Evolutionary conservation across 2,888 invertebrate species (phyloP), one percentile per base, ranked within the genome.

Genomic region (Odontothrips loti): DNA sequence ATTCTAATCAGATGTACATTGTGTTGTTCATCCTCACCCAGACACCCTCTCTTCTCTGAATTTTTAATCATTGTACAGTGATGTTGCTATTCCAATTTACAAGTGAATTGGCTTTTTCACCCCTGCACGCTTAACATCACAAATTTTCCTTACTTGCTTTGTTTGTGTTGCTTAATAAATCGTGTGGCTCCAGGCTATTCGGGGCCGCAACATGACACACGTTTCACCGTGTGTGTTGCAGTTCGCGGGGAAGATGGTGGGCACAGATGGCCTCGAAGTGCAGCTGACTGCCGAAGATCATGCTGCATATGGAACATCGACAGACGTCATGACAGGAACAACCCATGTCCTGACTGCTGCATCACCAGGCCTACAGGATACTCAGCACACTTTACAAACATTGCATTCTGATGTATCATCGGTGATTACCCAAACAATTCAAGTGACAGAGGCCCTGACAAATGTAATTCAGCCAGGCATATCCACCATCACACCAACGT

Each of bases 161-260:
- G 23, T 75, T 27, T 23, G 9, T 27, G 10, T 75, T 75, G 27
- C 58, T 27, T 27, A 75, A 27, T 12, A 27, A 27, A 27, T 27
- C 27, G 23, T 75, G 27, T 75, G 68, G 27, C 27, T 75, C 8
- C 68, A 75, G 68, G 68, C 27, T 4, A 23, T 12, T 11, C 68
- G 68, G 27, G 68, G 68, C 68, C 68, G 68, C 68, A 75, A 27
- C 68, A 75, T 75, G 68, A 27, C 68, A 23, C 68, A 75, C 68
- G 68, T 27, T 8, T 27, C 68, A 58, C 58, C 58, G 68, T 27
- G 27, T 23, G 68, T 75, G 23, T 75, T 75, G 68, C 68, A 75
- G 68, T 75, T 75, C 12, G 68, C 68, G n/a, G 68, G 68, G 23
- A 75, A 75, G 68, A 75, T 75, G 68, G 27, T 27, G 27, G 23